These are phyloP conservation scores for Caranx ignobilis DNA, from an alignment of 2,113 vertebrate genomes.

Conservation along the genomic window DNA sequence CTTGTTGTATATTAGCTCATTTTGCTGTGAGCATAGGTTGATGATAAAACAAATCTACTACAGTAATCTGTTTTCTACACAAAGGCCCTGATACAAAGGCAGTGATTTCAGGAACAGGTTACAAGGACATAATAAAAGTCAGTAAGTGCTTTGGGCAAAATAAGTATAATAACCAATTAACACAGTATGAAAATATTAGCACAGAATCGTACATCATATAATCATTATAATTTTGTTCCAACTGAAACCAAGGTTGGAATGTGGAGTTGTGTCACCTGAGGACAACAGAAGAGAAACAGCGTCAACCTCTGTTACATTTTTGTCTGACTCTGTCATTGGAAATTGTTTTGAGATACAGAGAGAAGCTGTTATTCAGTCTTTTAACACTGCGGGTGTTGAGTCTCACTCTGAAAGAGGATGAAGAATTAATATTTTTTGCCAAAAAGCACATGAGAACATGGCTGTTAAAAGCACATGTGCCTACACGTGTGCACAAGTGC, in stretches of 20 bases:
- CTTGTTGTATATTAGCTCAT: slow-evolving; percentile 32
- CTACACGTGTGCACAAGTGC: neutral
- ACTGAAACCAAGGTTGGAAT: neutral
- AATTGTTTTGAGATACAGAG: slow-evolving; percentile 10
- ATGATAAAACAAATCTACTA: slow-evolving; percentile 45
- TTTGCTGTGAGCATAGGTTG: slow-evolving; percentile 42
- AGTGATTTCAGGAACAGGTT: slow-evolving; percentile 38
- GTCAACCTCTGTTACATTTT: neutral
- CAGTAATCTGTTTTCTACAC: slow-evolving; percentile 37
- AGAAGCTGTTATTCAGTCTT: neutral
- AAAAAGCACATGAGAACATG: slow-evolving; percentile 2
- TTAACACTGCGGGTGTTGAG: neutral
- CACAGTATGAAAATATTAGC: neutral
- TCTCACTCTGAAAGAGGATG: neutral
- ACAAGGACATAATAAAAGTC: slow-evolving; percentile 43
- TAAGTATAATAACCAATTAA: slow-evolving; percentile 33
- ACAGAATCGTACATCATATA: slow-evolving; percentile 30
- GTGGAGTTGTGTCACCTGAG: slow-evolving; percentile 2
- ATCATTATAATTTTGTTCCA: slow-evolving; percentile 1
- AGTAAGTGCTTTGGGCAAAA: slow-evolving; percentile 31
- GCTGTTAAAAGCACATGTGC: neutral
- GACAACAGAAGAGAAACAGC: slow-evolving; percentile 4
- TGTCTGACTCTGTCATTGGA: slow-evolving; percentile 10
- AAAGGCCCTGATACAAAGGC: slow-evolving; percentile 31
- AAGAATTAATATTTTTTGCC: neutral